These are phyloP conservation scores for Halictus rubicundus DNA, from an alignment of 1,140 invertebrate genomes.

Conservation along the genomic window DNA sequence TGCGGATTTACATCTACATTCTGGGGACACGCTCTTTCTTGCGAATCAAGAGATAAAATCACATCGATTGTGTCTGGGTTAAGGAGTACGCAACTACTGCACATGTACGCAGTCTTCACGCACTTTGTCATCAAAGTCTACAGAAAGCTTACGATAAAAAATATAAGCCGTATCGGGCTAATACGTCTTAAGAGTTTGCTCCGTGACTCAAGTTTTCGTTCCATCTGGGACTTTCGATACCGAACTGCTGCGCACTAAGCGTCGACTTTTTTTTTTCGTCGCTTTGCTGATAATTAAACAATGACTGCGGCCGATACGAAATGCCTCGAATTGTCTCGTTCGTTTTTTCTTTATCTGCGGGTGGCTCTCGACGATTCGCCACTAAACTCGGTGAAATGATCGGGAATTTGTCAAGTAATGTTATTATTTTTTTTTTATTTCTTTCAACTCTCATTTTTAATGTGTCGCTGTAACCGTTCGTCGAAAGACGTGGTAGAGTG, in stretches of 20 bases:
- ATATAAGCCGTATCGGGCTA: background rate
- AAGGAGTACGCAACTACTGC: background rate
- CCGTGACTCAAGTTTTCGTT: background rate
- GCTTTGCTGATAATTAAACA: conserved; percentile 9
- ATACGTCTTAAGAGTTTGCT: background rate
- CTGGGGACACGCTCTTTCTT: background rate
- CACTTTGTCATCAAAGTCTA: conserved; percentile 2
- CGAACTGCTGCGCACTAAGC: background rate
- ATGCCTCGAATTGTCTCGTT: background rate
- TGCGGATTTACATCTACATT: no score
- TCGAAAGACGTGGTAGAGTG: background rate
- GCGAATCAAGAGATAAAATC: background rate
- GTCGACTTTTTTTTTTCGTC: conserved; percentile 14
- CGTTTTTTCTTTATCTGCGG: background rate
- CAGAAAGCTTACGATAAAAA: background rate
- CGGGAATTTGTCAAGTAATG: background rate
- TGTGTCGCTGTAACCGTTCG: background rate
- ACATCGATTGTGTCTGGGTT: background rate
- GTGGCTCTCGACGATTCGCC: background rate
- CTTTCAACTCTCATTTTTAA: no score
- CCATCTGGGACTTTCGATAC: background rate
- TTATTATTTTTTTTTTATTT: background rate
- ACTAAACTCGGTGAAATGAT: background rate
- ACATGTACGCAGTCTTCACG: background rate
- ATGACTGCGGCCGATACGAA: background rate